These are phyloP conservation scores for Ctenopoma kingsleyae DNA, from an alignment of 2,797 vertebrate genomes.

Conservation along the genomic window DNA sequence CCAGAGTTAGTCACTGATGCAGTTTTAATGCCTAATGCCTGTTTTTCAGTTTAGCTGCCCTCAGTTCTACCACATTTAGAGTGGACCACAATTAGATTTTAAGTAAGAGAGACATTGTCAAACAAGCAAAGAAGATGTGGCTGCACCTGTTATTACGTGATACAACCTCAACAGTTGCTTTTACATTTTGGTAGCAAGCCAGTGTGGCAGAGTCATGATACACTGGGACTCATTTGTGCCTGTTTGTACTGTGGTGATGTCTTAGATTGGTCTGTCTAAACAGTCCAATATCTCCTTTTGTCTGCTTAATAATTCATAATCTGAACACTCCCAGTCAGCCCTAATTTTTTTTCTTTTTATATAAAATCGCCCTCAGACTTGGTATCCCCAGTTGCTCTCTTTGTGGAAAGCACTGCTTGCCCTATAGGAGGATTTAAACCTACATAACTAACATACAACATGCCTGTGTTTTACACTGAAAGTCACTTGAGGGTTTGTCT, in stretches of 20 bases:
- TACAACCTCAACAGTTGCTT: conserved; percentile 9
- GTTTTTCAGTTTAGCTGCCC: background rate
- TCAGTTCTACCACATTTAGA: background rate
- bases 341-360: no score
- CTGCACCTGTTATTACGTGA: conserved; percentile 6
- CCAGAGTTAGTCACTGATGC: background rate
- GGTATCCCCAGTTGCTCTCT: conserved; percentile 15
- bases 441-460: conserved; percentile 10
- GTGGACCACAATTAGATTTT: background rate
- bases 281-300: conserved; percentile 10
- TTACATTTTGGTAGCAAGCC: conserved; percentile 1
- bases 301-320: conserved; percentile 25
- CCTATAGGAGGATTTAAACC: conserved; percentile 5
- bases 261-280: conserved; percentile 11
- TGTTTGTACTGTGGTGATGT: conserved; percentile 4
- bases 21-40: background rate
- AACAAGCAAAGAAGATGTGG: background rate
- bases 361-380: conserved; percentile 11
- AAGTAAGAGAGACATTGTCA: conserved; percentile 3
- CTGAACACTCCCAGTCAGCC: no score
- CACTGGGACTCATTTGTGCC: conserved; percentile 38
- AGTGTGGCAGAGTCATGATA: no score
- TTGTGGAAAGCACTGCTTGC: conserved; percentile 12
- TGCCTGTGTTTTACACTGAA: background rate
- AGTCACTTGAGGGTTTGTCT: background rate